phyloP scores from a whole-genome alignment of 2,797 vertebrate genomes.

The Epinephelus malabaricus region DNA sequence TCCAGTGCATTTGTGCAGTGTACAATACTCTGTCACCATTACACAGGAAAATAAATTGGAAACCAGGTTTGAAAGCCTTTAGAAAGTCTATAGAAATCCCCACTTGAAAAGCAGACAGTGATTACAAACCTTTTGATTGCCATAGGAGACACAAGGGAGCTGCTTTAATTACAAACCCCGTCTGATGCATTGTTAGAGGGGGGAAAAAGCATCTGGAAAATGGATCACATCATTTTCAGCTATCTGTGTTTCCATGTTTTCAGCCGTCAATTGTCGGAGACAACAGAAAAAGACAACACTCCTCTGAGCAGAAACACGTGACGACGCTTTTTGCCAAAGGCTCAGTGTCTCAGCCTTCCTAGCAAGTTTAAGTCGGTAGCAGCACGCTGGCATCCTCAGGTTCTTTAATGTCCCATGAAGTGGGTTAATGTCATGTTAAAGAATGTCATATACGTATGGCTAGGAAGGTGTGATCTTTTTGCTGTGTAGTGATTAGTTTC shows the following conservation, averaged over 20 bases:
- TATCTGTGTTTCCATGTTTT: constrained; percentile 62
- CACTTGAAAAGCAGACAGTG: constrained; percentile 8
- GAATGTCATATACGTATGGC: constrained; percentile 42
- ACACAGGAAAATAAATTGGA: constrained; percentile 2
- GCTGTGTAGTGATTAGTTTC: constrained; percentile 70
- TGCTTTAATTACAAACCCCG: constrained; percentile 16
- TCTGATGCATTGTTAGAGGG: constrained; percentile 10
- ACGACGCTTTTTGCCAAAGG: constrained; percentile 49
- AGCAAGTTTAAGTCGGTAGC: constrained; percentile 63
- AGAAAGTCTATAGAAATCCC: constrained; percentile 20
- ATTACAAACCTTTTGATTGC: constrained; percentile 17
- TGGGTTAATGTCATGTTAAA: constrained; percentile 63
- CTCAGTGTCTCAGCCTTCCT: constrained; percentile 63
- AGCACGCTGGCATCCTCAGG: constrained; percentile 79
- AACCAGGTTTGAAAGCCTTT: constrained; percentile 17
- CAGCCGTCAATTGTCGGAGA: constrained; percentile 48
- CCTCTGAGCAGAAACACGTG: constrained; percentile 44
- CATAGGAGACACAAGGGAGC: background rate
- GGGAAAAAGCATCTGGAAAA: constrained; percentile 52
- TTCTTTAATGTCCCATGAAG: constrained; percentile 69
- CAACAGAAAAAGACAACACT: constrained; percentile 42
- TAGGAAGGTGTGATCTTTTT: constrained; percentile 64
- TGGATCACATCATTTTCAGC: constrained; percentile 61
- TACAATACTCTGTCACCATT: background rate
- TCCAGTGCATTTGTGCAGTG: constrained; percentile 16